Base-by-base conservation (phyloP, 2,888 invertebrate genomes). In the Epinotia ramella region DNA sequence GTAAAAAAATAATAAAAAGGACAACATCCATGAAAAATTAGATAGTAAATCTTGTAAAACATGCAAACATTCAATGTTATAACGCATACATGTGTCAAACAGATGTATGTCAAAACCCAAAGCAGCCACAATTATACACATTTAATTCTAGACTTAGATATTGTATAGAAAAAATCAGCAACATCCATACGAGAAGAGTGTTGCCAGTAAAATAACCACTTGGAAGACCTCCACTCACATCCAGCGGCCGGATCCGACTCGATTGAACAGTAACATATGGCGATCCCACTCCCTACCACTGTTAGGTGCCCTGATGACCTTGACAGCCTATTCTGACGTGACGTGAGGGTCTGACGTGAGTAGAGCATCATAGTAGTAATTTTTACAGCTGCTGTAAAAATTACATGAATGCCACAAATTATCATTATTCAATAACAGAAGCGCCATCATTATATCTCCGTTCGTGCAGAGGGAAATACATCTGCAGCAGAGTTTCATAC, bases 401-500 rank as follows among this genome's bases (percentile, higher is more conserved):
- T 53, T 53, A 6, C 7, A 53, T n/a, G 53, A 53, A 53, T 5
- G 7, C 49, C 53, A 53, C n/a, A 53, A 53, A 53, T n/a, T n/a
- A 40, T 6, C 16, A 28, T 59, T 73, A 60, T 65, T 73, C 65
- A 86, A 86, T 74, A 20, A 73, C 73, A n/a, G 76, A 33, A 16
- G 74, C 33, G 16, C 76, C 68, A 20, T 77, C 74, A 20, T 81
- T 82, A 76, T 85, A 86, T 80, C 87, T 89, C 82, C 83, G 84
- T 11, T 85, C 84, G n/a, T 90, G 88, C 1, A 95, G 72, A 2
- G 97, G 97, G 86, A 98, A 98, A 87, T 96, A 97, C 81, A 96
- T 91, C 80, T 96, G 96, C 87, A 97, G 88, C 59, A 97, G 86
- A 2, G 95, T 95, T 83, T 97, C 95, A 86, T 98, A 98, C 53